Percentiles rank a stretch among this genome's conserved stretches.
Evolutionary conservation across 2,797 vertebrate species (phyloP).

Genomic region (Orientallactaga sibirica): DNA sequence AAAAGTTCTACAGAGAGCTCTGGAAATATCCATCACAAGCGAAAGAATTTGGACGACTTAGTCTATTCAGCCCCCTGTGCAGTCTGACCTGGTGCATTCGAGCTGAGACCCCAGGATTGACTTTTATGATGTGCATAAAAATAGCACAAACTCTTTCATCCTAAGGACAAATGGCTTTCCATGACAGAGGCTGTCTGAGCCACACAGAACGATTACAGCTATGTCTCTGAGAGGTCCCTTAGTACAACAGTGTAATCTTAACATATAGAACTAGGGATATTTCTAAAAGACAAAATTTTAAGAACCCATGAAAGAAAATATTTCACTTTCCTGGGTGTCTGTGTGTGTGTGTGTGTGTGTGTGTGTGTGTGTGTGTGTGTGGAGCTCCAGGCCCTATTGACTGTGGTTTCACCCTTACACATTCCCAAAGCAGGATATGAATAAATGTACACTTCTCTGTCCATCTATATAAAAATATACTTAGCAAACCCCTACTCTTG

Average conservation of each 20-base stretch:
- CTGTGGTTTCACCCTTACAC: neutral
- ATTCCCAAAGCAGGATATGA: neutral
- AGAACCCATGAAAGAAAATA: conserved; percentile 23
- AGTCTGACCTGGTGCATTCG: neutral
- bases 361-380: no score
- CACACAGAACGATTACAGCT: neutral
- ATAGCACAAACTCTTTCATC: neutral
- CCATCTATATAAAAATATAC: neutral
- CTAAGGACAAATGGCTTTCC: neutral
- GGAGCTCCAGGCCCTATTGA: neutral
- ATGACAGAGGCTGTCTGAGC: neutral
- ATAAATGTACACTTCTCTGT: neutral
- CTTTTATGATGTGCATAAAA: neutral
- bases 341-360: no score
- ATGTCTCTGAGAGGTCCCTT: neutral
- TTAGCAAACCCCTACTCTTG: neutral
- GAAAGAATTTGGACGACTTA: neutral
- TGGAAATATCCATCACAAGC: neutral
- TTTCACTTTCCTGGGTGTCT: conserved; percentile 20
- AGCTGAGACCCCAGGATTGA: neutral
- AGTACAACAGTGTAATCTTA: neutral
- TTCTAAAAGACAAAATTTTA: conserved; percentile 31
- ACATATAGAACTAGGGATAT: neutral
- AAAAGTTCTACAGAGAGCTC: neutral
- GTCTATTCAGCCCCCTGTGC: neutral